Evolutionary conservation across 2,888 invertebrate genomes (phyloP).

Genomic region (Euplexia lucipara): DNA sequence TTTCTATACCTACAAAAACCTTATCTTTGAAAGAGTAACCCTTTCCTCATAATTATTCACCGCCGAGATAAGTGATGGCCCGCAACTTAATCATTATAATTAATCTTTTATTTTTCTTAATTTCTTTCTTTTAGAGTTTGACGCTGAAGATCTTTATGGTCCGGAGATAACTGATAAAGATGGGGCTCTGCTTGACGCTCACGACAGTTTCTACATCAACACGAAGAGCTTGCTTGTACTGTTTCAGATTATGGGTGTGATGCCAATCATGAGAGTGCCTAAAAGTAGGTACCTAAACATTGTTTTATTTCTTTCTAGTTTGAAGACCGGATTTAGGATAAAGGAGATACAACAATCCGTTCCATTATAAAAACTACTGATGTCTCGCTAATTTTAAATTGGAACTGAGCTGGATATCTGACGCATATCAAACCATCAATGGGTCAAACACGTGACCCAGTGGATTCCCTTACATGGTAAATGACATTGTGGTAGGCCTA

Average conservation of each 20-base stretch:
- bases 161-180: conserved; percentile 90
- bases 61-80: conserved; percentile 39
- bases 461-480: too few species aligned
- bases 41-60: conserved; percentile 34
- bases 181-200: conserved; percentile 91
- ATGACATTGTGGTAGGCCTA: too few species aligned
- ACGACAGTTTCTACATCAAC: conserved; percentile 93
- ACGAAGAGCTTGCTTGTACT: conserved; percentile 93
- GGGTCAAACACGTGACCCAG: too few species aligned
- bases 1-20: neutral
- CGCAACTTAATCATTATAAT: conserved; percentile 55
- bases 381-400: too few species aligned
- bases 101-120: conserved; percentile 37
- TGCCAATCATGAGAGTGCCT: conserved; percentile 93
- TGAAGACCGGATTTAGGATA: too few species aligned
- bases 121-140: conserved; percentile 72
- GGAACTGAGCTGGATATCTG: too few species aligned
- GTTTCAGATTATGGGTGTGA: conserved; percentile 94
- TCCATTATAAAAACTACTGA: too few species aligned
- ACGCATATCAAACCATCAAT: too few species aligned
- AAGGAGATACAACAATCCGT: too few species aligned
- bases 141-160: conserved; percentile 82
- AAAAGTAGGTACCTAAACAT: conserved; percentile 75
- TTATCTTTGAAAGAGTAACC: conserved; percentile 11
- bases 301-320: neutral